Evolutionary conservation across 2,888 invertebrate genomes (phyloP).

Genomic region (Melieria omissa): DNA sequence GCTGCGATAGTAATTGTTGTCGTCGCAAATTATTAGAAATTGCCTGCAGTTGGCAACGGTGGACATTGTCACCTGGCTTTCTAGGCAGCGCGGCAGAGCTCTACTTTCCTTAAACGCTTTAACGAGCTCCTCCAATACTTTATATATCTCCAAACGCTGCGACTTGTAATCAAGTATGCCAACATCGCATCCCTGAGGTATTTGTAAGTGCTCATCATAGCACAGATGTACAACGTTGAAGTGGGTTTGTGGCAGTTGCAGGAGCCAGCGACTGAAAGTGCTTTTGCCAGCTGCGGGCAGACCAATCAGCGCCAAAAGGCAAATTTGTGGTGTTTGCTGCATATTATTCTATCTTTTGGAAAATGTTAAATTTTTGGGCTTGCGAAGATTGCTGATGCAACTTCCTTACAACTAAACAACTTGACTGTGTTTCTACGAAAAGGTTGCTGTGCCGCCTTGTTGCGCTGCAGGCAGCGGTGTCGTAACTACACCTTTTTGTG

Average conservation of each 20-base stretch:
- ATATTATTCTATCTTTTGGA: no score
- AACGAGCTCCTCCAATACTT: conserved; percentile 45
- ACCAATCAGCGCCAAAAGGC: conserved; percentile 58
- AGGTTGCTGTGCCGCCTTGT: conserved; percentile 23
- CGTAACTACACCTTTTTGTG: conserved; percentile 1
- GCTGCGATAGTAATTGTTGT: conserved; percentile 63
- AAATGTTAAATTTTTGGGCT: no score
- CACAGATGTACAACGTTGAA: conserved; percentile 57
- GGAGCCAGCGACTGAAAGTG: conserved; percentile 51
- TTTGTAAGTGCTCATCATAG: conserved; percentile 53
- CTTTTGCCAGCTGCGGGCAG: conserved; percentile 63
- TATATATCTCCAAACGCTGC: conserved; percentile 49
- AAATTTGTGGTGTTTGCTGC: conserved; percentile 46
- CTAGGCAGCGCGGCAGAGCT: conserved; percentile 6
- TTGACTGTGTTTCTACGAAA: conserved; percentile 27
- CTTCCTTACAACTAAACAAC: background rate
- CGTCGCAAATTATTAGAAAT: conserved; percentile 60
- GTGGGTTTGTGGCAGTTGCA: conserved; percentile 31
- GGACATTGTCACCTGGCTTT: background rate
- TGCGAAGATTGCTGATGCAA: no score
- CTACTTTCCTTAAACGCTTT: conserved; percentile 27
- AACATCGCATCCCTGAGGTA: conserved; percentile 12
- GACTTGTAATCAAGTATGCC: conserved; percentile 41
- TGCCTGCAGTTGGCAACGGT: conserved; percentile 31
- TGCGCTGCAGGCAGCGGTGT: conserved; percentile 10